phyloP scores from a whole-genome alignment of 2,888 invertebrate genomes.

The Chloroclysta siterata region DNA sequence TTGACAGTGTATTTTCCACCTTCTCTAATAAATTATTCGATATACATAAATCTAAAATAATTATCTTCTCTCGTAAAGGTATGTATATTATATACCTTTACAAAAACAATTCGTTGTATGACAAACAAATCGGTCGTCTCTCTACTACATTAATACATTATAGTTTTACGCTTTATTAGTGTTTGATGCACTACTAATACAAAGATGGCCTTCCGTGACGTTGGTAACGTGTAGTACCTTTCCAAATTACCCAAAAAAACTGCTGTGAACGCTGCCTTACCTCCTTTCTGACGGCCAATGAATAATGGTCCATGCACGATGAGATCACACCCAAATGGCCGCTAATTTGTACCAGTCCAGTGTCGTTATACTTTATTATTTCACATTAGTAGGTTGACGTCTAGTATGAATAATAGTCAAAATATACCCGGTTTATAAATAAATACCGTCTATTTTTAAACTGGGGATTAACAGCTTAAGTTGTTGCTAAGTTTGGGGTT shows the following conservation, averaged over 20 bases:
- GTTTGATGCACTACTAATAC: too few species aligned
- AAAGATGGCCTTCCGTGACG: too few species aligned
- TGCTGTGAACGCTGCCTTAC: slow-evolving; percentile 47
- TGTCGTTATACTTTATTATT: slow-evolving; percentile 64
- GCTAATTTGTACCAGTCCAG: slow-evolving; percentile 70
- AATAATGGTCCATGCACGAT: slow-evolving; percentile 69
- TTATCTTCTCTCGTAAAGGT: too few species aligned
- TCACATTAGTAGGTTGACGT: slow-evolving; percentile 35
- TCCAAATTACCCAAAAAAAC: slow-evolving; percentile 1
- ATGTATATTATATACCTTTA: too few species aligned
- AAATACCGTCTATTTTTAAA: neutral
- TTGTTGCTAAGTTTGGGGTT: too few species aligned
- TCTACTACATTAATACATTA: too few species aligned
- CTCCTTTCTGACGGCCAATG: slow-evolving; percentile 60
- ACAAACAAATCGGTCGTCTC: too few species aligned
- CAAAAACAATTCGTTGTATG: too few species aligned
- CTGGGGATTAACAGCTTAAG: neutral
- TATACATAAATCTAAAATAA: too few species aligned
- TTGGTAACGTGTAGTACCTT: neutral
- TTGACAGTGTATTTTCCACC: too few species aligned
- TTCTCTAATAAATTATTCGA: too few species aligned
- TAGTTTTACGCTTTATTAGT: too few species aligned
- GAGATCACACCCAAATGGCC: slow-evolving; percentile 75
- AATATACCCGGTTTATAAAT: neutral
- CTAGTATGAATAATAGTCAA: neutral